Percentiles rank a stretch among this genome's conserved stretches.
Conservation (phyloP, 37 sponge, comb jelly and placozoan species). For the Hexactinellida sp. region DNA sequence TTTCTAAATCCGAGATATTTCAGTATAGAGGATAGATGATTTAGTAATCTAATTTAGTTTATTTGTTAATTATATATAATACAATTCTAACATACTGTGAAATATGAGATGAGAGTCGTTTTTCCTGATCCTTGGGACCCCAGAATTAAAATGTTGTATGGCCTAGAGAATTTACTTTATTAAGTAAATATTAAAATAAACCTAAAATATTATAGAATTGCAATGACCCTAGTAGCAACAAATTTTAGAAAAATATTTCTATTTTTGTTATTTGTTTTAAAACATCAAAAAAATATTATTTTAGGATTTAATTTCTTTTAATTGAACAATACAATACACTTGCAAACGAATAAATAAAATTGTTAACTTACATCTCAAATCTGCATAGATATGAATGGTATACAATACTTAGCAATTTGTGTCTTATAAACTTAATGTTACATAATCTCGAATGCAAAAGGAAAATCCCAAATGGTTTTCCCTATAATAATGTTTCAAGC, state of each 20-base stretch:
- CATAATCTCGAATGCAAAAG: neutral
- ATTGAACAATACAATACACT: no score
- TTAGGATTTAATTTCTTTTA: no score
- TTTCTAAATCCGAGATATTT: neutral
- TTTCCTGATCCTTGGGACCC: constrained; percentile 5
- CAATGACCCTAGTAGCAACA: no score
- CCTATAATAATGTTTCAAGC: neutral
- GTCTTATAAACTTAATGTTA: neutral
- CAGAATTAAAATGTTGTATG: constrained; percentile 4
- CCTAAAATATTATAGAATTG: no score
- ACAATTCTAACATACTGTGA: neutral
- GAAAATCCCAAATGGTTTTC: neutral
- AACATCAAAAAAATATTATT: no score
- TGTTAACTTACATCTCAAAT: neutral
- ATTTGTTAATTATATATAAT: neutral
- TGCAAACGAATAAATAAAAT: no score
- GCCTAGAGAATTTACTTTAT: neutral
- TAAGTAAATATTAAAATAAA: no score
- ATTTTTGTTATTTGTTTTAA: no score
- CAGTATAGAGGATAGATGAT: neutral
- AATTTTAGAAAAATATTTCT: no score
- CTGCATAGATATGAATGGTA: neutral
- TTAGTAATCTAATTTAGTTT: neutral
- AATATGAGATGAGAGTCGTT: constrained; percentile 11
- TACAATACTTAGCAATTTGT: neutral